Evolutionary conservation across 2,113 vertebrate species (phyloP), one percentile per base, ranked within the genome.

Genomic region (Phylloscopus trochilus): DNA sequence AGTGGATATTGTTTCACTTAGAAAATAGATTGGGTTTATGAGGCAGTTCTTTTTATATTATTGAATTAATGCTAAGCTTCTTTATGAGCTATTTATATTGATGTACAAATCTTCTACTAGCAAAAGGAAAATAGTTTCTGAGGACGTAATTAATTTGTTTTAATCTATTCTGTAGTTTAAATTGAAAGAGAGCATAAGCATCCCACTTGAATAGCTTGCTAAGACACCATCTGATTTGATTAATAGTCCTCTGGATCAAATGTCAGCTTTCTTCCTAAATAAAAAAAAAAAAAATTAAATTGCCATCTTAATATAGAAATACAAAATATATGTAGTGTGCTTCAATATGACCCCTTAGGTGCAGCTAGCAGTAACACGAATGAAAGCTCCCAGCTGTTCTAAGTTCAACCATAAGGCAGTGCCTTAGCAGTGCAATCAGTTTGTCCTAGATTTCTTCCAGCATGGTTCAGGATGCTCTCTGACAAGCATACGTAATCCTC

Each of bases 241-340:
- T 91, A 89, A 89, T 43, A 83, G 80, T 78, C 9, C 24, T 83
- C 69, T 84, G n/a, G 10, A 90, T 68, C 41, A 89, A 91, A 91
- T 76, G 41, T 56, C 70, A 87, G 18, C 35, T 91, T 80, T 91
- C 35, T 87, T 59, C 21, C 39, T 82, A 92, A 93, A 92, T 78
- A 89, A 89, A 95, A 90, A 90, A 89, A 95, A 90, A 90, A 81
- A 86, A 79, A 93, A 83, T 91, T n/a, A 88, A 88, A 73, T 52
- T 8, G 43, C 51, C 52, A n/a, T 56, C 52, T 91, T 79, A 70
- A 92, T 78, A 84, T n/a, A 86, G 75, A 94, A 90, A 90, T 73
- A 53, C 20, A 78, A 92, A 89, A 81, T 67, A 15, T 64, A 74
- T 67, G 15, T 37, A 63, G 7, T 52, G 11, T 74, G 10, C 46